A percentile compares a stretch with the other conserved stretches of the same genome.
These are phyloP conservation scores for Psix sp. DNA, from an alignment of 1,140 invertebrate species.

Conservation along the genomic window DNA sequence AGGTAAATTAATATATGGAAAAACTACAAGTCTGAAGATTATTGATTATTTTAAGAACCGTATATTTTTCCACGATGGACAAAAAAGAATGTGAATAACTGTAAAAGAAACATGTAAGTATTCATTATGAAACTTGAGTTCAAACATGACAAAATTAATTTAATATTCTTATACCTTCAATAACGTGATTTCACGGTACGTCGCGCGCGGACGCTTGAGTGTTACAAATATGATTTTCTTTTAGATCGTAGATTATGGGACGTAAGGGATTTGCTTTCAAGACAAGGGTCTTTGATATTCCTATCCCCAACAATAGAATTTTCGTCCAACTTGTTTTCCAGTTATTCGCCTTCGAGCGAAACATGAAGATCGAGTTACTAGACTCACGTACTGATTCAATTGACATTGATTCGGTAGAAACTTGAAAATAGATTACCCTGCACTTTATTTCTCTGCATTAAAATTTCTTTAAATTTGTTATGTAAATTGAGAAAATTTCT, in stretches of 20 bases:
- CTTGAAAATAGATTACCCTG: constrained; percentile 31
- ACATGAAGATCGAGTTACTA: constrained; percentile 52
- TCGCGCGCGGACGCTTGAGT: constrained; percentile 33
- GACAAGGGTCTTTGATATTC: constrained; percentile 22
- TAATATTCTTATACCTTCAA: constrained; percentile 38
- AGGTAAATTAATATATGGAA: too few relatives aligned
- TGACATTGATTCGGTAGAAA: constrained; percentile 48
- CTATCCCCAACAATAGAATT: constrained; percentile 45
- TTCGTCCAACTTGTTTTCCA: constrained; percentile 54
- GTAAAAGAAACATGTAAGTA: too few relatives aligned
- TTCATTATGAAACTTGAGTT: too few relatives aligned
- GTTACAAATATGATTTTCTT: constrained; percentile 55
- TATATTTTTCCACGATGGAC: too few relatives aligned
- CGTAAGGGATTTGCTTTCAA: constrained; percentile 45
- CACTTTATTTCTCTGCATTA: constrained; percentile 14
- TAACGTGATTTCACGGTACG: constrained; percentile 49
- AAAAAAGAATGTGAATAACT: too few relatives aligned
- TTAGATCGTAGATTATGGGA: constrained; percentile 50
- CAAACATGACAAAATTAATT: constrained; percentile 45
- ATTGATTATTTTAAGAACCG: too few relatives aligned
- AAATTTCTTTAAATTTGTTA: constrained; percentile 24
- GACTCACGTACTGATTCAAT: constrained; percentile 41
- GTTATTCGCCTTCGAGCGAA: constrained; percentile 47
- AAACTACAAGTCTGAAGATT: too few relatives aligned
- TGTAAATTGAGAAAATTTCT: constrained; percentile 27